These are phyloP conservation scores for Ormyrus labotus DNA, from an alignment of 2,888 invertebrate species.

Conservation along the genomic window DNA sequence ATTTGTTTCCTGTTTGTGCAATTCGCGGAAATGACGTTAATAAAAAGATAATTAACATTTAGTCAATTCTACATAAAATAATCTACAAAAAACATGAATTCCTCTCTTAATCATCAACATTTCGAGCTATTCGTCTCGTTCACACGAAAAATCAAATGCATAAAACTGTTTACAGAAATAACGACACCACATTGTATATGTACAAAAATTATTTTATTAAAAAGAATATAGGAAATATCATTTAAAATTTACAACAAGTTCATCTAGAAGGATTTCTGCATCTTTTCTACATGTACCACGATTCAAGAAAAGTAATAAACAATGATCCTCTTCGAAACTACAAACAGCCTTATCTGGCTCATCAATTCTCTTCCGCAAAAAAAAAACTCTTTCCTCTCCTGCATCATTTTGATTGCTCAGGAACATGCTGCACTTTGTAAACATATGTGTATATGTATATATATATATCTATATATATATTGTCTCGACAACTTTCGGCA, in stretches of 20 bases:
- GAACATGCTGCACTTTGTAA: conserved; percentile 23
- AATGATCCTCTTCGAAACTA: conserved; percentile 29
- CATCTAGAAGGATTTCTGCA: conserved; percentile 53
- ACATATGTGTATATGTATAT: too few species aligned
- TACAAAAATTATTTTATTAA: conserved; percentile 72
- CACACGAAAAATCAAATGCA: too few species aligned
- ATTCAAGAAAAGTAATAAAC: conserved; percentile 41
- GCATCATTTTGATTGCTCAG: conserved; percentile 35
- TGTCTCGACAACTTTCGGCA: conserved; percentile 40
- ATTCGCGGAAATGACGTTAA: too few species aligned
- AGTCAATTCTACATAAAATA: too few species aligned
- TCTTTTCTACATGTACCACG: conserved; percentile 9
- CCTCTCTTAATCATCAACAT: too few species aligned
- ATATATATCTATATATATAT: conserved; percentile 24
- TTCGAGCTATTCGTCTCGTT: too few species aligned
- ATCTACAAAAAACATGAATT: too few species aligned
- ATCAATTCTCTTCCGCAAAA: conserved; percentile 31
- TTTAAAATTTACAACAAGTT: conserved; percentile 63
- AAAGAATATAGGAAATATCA: conserved; percentile 67
- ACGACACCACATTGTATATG: conserved; percentile 42
- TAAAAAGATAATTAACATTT: too few species aligned
- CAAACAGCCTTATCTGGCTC: not conserved
- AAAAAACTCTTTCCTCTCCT: not conserved
- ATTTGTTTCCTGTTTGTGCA: too few species aligned
- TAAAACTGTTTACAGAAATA: too few species aligned